phyloP scores from a whole-genome alignment of 2,797 vertebrate species.

The Pseudochromis fuscus region DNA sequence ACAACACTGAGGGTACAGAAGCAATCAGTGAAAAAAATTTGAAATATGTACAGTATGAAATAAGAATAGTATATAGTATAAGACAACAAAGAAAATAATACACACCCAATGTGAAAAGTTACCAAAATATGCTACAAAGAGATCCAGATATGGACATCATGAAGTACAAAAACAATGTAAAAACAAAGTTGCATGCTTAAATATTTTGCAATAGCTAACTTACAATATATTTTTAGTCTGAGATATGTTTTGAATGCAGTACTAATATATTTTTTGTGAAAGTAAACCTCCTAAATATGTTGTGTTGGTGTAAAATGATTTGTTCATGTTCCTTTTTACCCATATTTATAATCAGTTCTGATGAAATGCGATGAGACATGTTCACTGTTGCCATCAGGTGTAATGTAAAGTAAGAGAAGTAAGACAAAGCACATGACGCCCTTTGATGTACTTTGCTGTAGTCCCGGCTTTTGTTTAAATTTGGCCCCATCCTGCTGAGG shows the following conservation, averaged over 20 bases:
- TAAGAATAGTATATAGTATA: too few species aligned
- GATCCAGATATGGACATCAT: too few species aligned
- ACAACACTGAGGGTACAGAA: too few species aligned
- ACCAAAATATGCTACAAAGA: too few species aligned
- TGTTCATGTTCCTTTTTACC: background rate
- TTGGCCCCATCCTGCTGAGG: constrained; percentile 44
- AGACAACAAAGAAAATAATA: too few species aligned
- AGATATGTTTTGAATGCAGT: background rate
- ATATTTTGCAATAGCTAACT: background rate
- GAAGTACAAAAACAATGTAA: too few species aligned
- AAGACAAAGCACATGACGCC: constrained; percentile 44
- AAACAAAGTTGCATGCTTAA: too few species aligned
- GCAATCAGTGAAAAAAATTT: too few species aligned
- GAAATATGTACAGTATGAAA: too few species aligned
- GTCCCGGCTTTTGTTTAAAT: constrained; percentile 56
- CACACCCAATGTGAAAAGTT: too few species aligned
- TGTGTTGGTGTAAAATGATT: background rate
- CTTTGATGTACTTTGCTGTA: constrained; percentile 67
- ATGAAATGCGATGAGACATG: constrained; percentile 14
- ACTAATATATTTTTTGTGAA: background rate
- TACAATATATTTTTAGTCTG: background rate
- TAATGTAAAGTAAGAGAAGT: constrained; percentile 9
- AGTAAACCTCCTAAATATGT: background rate
- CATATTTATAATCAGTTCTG: background rate
- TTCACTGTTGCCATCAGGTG: constrained; percentile 17